Base-by-base conservation (phyloP, 2,113 vertebrate genomes). In the Strix uralensis region DNA sequence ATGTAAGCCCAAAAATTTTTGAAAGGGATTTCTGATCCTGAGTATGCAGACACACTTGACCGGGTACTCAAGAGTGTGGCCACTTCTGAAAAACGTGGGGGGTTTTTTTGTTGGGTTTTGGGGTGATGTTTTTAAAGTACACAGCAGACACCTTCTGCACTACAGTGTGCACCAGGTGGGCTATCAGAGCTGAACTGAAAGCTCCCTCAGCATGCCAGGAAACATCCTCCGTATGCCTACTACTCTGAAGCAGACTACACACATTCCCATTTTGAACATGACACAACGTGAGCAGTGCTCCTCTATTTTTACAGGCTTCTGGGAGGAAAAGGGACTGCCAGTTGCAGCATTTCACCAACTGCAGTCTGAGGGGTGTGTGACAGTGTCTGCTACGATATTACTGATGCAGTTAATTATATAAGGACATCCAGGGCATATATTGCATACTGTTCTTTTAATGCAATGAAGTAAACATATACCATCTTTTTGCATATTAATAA, bases 261-360 rank as follows among this genome's bases (percentile, higher is more conserved):
- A 40, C 3, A 3, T 51, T 42, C 32, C 30, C 25, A 21, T 42
- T 75, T 46, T 21, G 36, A 63, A 67, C 0, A 0, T 13, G 20
- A 46, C 40, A 32, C 49, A 57, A 58, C 0, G 0, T 10, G 17
- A 88, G 61, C 20, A 11, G 19, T 1, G 16, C 46, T 78, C 12
- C 52, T 67, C 47, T 71, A 14, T 38, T 79, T 74, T 19, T 40
- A 67, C 10, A 42, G 36, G 25, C 14, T 57, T 75, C 23, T 36
- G 25, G n/a, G 30, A 71, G 22, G 22, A 81, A 17, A 94, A 83
- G 27, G n/a, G n/a, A 55, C 21, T 67, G 16, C 40, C 69, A 22
- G 44, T 36, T 69, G 57, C 21, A 40, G 61, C 1, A 0, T 73
- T 81, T 86, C 71, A 47, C 23, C 4, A 2, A 1, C 34, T 73